These are phyloP conservation scores for Progne subis DNA, from an alignment of 2,113 vertebrate genomes.

Conservation along the genomic window DNA sequence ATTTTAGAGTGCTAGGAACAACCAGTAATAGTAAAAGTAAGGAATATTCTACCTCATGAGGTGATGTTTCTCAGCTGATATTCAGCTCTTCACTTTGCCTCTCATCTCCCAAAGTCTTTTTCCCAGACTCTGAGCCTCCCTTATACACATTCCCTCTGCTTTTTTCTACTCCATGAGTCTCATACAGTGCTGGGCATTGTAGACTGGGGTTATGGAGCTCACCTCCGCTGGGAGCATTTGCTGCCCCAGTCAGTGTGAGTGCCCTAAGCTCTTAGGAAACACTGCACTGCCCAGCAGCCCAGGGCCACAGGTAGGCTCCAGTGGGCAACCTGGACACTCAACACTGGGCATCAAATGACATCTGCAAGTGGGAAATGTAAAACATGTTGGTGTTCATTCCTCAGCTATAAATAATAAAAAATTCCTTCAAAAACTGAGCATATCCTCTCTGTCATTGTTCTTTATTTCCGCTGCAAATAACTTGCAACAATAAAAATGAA, in stretches of 20 bases:
- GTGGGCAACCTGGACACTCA: neutral
- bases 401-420: neutral
- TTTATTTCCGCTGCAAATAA: slow-evolving; percentile 17
- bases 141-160: neutral
- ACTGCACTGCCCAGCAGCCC: neutral
- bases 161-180: neutral
- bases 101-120: neutral
- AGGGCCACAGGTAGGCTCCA: neutral
- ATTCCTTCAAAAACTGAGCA: neutral
- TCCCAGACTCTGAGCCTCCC: neutral
- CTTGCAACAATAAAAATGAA: slow-evolving; percentile 49
- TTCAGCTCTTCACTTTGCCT: neutral
- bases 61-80: neutral
- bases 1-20: neutral
- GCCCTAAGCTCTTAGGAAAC: neutral
- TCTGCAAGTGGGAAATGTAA: neutral
- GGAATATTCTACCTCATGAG: neutral
- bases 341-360: neutral
- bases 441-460: slow-evolving; percentile 39
- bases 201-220: fast-evolving
- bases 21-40: neutral
- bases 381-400: neutral
- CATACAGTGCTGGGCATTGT: neutral
- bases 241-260: fast-evolving
- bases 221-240: neutral